These are phyloP conservation scores for Graphium colonna DNA, from an alignment of 2,888 invertebrate species.

Conservation along the genomic window DNA sequence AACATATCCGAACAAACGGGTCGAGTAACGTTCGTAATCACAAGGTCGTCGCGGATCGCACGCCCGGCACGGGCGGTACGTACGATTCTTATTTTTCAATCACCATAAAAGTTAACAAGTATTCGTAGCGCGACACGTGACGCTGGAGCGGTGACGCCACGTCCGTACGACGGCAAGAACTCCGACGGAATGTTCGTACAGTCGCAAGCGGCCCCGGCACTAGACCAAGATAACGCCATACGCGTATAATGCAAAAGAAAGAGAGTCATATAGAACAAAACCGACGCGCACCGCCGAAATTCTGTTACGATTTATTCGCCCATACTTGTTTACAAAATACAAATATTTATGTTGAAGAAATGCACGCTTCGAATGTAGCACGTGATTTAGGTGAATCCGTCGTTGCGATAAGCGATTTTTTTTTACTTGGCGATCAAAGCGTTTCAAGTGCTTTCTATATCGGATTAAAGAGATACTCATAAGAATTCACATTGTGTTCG, in stretches of 20 bases:
- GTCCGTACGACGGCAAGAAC: slow-evolving; percentile 50
- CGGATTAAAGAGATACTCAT: too few species aligned
- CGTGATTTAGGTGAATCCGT: too few species aligned
- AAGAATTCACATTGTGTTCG: too few species aligned
- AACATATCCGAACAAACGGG: slow-evolving; percentile 26
- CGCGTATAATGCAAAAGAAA: slow-evolving; percentile 40
- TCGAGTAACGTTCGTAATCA: slow-evolving; percentile 33
- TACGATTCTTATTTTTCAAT: slow-evolving; percentile 26
- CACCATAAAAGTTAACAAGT: slow-evolving; percentile 47
- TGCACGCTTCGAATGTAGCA: not conserved
- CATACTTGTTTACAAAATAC: not conserved
- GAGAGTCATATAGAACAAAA: slow-evolving; percentile 26
- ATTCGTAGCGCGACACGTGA: slow-evolving; percentile 40
- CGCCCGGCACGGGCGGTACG: slow-evolving; percentile 6
- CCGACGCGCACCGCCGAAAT: not conserved
- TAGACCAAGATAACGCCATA: slow-evolving; percentile 48
- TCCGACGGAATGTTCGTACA: slow-evolving; percentile 48
- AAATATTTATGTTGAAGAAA: not conserved
- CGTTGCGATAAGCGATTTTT: too few species aligned
- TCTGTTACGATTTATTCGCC: not conserved
- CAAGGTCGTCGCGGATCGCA: slow-evolving; percentile 31
- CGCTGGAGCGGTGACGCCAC: slow-evolving; percentile 40
- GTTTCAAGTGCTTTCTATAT: too few species aligned
- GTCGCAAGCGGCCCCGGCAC: slow-evolving; percentile 34
- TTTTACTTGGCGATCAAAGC: too few species aligned